Conservation (phyloP, 2,888 invertebrate species). For the Bombyx huttoni region DNA sequence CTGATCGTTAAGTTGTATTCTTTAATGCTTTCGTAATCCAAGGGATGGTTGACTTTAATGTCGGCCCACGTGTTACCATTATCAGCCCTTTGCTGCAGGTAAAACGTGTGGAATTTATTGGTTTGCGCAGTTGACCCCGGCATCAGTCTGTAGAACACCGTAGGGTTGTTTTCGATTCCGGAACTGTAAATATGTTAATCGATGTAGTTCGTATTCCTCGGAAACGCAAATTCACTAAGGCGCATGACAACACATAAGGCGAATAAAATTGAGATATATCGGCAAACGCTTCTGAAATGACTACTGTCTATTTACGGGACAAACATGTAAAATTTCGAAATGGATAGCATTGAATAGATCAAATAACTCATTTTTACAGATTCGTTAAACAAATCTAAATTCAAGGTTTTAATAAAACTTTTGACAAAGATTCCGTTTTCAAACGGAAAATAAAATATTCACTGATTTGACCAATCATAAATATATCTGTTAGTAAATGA, state of each 20-base stretch:
- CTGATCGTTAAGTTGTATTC: conserved; percentile 96
- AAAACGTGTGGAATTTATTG: conserved; percentile 95
- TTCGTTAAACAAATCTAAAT: too few relatives aligned
- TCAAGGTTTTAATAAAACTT: too few relatives aligned
- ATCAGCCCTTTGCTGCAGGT: conserved; percentile 93
- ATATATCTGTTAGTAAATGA: too few relatives aligned
- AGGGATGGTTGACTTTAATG: conserved; percentile 95
- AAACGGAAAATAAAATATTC: too few relatives aligned
- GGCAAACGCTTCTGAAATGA: neutral
- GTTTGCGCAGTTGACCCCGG: conserved; percentile 96
- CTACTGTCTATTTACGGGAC: neutral
- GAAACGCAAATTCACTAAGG: conserved; percentile 1
- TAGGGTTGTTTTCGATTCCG: conserved; percentile 96
- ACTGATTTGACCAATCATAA: too few relatives aligned
- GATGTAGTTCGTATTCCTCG: conserved; percentile 16
- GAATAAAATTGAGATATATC: conserved; percentile 8
- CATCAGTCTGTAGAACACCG: conserved; percentile 95
- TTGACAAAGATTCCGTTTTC: too few relatives aligned
- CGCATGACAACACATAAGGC: conserved; percentile 33
- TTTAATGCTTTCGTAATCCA: conserved; percentile 95
- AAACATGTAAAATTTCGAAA: neutral
- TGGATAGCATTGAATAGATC: neutral
- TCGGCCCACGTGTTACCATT: conserved; percentile 96
- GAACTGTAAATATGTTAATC: conserved; percentile 77
- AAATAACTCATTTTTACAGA: neutral